Evolutionary conservation across 2,113 vertebrate species (phyloP), one percentile per base, ranked within the genome.

Genomic region (Uropsilus gracilis): DNA sequence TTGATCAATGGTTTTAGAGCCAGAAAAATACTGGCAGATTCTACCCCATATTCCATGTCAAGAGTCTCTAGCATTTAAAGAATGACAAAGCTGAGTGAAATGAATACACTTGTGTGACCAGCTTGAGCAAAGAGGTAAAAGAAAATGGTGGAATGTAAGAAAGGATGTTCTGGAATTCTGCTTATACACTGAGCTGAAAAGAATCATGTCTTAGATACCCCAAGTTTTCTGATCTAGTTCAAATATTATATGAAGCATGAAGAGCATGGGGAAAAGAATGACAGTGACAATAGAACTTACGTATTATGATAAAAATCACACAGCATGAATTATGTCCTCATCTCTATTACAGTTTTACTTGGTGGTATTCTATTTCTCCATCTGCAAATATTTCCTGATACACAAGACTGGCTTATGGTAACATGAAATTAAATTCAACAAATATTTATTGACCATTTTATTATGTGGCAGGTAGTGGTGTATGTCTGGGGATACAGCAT

Each of bases 361-460:
- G n/a, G 18, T 75, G 14, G 77, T 66, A 26, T 44, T 89, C n/a
- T 91, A 4, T 72, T 84, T 73, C 12, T 88, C 9, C 32, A 28
- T 59, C 42, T 46, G 20, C 57, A 89, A 73, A 69, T 61, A 50
- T 6, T 94, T 10, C 59, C 63, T 37, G 42, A 68, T 34, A 32
- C 14, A 68, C 11, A 85, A 17, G 6, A 14, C 48, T 89, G n/a
- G 22, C 3, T 30, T 91, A 46, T 84, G 11, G 8, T 80, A 48
- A 85, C 4, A 0, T 42, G 55, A 91, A 88, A 66, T 95, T 77
- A 22, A 69, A n/a, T 77, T 78, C 55, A 69, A 44, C 53, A 88
- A 77, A 42, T 85, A 73, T 66, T 61, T 84, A 17, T 44, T 85
- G 34, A 89, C 48, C n/a, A n/a, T 9, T 96, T 78, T 80, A 37